Base-by-base conservation (phyloP, 2,888 invertebrate species). In the Eupithecia pulchellata region DNA sequence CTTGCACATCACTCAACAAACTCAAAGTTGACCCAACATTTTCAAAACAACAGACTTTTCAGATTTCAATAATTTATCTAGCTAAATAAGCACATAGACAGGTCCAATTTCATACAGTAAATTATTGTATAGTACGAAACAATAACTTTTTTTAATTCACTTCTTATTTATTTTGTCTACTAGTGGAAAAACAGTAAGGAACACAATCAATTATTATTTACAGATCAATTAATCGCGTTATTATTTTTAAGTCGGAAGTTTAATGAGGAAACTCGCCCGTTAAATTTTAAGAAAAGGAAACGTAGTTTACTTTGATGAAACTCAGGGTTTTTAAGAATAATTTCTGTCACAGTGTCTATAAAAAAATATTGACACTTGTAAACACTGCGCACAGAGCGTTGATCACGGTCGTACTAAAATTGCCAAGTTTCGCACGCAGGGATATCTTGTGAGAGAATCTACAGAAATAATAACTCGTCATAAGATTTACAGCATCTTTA, bases 401-500 rank as follows among this genome's bases (percentile, higher is more conserved):
- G 58, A n/a, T 58, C 57, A 17, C 42, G 47, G n/a, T 14, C 6
- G 27, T 17, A 72, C 72, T 72, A 47, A 68, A 20, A 32, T 34
- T 47, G 32, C 32, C 52, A 52, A 64, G 39, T 42, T 63, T 27
- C 17, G 39, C 30, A 64, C 32, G 11, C 61, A 61, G 20, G 20
- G 61, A 17, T 34, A 61, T 34, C 61, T 55, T 52, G 11, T 66
- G 62, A 58, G 65, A 47, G 55, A 72, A 66, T 64, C 67, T 57
- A 61, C 69, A 61, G 17, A 69, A 72, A 72, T 72, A 69, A 67
- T 66, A 58, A 60, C 34, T 47, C 55, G 62, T 68, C 62, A 66
- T 47, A 52, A 42, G 39, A 58, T 60, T 62, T 68, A 34, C 61
- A 13, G 20, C 61, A 14, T 60, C 30, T 61, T 61, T 34, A 61